Evolutionary conservation across 2,113 vertebrate species (phyloP), one percentile per base, ranked within the genome.

Genomic region (Vombatus ursinus): DNA sequence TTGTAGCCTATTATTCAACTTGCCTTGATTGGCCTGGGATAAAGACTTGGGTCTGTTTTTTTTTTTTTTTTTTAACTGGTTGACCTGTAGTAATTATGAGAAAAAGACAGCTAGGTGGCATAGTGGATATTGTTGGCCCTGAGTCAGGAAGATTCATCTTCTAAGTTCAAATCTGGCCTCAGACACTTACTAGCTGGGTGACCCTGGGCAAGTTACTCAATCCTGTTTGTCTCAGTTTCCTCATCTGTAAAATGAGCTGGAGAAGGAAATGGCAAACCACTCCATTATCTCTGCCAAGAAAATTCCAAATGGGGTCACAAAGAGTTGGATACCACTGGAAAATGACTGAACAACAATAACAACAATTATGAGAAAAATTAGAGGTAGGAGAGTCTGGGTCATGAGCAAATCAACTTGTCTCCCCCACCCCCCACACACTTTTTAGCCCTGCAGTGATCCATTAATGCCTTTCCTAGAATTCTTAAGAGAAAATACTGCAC

Each of bases 1-100:
- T 84, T 97, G 31, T 93, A 89, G 52, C 52, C 24, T 93, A 90
- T 92, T 52, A 28, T 92, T 91, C 48, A 57, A 37, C 89, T 95
- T 53, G 94, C 93, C 49, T 95, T 68, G 68, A 91, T 16, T 5
- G 22, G 31, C 48, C 89, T 91, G 26, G 90, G 53, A 4, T 52
- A 31, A 68, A 96, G 44, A 77, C 26, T 94, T 91, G 19, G 44
- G 23, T 93, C 89, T 95, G 89, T 11, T 25, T 89, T 90, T 90
- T 61, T 89, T 52, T 52, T 50, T 54, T 0, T 57, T 61, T 91
- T 90, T 61, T 77, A 91, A 52, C 89, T 90, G 93, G 24, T 51
- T 95, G 12, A 44, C n/a, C 68, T 23, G n/a, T 84, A 23, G 11
- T 44, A 44, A 84, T 22, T 84, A 19, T 44, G n/a, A 84, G 7